These are phyloP conservation scores for Echinarachnius parma DNA, from an alignment of 53 echinoderm and acorn worm genomes.

Conservation along the genomic window DNA sequence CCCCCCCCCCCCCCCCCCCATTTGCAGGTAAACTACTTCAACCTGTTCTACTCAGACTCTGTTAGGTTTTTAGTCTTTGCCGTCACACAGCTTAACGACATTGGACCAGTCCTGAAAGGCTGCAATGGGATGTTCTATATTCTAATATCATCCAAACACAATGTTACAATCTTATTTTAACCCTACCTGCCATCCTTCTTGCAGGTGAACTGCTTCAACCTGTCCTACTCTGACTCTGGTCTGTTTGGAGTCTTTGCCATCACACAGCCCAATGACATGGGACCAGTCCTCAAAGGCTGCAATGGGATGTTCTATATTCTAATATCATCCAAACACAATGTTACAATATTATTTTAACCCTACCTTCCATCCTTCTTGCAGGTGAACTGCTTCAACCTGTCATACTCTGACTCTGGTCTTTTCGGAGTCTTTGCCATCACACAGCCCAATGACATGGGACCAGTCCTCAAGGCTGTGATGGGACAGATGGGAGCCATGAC, in stretches of 20 bases:
- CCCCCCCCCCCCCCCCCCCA: too few relatives aligned
- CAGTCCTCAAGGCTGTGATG: slow-evolving; percentile 83
- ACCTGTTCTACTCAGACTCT: slow-evolving; percentile 85
- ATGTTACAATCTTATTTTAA: too few relatives aligned
- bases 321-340: too few relatives aligned
- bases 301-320: too few relatives aligned
- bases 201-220: slow-evolving; percentile 89
- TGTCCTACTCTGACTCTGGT: slow-evolving; percentile 88
- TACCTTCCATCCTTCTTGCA: slow-evolving; percentile 5
- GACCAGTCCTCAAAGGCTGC: slow-evolving; percentile 75
- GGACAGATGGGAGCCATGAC: slow-evolving; percentile 71
- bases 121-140: too few relatives aligned
- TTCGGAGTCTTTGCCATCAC: slow-evolving; percentile 89
- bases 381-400: slow-evolving; percentile 89
- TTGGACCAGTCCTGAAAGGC: too few relatives aligned
- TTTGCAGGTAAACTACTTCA: slow-evolving; percentile 92
- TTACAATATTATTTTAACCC: background rate
- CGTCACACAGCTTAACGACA: slow-evolving; percentile 73
- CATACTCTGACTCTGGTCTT: slow-evolving; percentile 86
- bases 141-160: too few relatives aligned
- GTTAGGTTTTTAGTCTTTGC: slow-evolving; percentile 88
- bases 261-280: slow-evolving; percentile 80
- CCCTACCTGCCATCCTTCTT: background rate
- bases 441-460: slow-evolving; percentile 75
- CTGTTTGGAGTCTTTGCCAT: slow-evolving; percentile 88